Evolutionary conservation across 2,888 invertebrate species (phyloP), one percentile per base, ranked within the genome.

Genomic region (Netelia melanura): DNA sequence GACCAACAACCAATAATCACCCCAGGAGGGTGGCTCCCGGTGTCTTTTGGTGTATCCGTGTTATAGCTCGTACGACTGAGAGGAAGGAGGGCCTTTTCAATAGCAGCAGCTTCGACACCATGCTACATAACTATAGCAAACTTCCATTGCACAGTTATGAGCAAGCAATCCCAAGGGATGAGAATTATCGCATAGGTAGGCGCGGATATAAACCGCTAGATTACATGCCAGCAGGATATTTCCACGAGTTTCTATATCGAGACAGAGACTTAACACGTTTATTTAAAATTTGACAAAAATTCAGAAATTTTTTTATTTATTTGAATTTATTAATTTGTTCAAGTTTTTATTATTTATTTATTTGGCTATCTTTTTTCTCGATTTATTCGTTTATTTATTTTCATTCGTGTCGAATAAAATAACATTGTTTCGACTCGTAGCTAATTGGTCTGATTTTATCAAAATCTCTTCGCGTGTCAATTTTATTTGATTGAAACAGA

Each of bases 1-100:
- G n/a, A 72, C 58, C 72, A 72, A 72, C 58, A 58, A 58, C 44
- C 58, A 43, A 72, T 72, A 72, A 72, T 72, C 43, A 72, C 23
- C 72, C 72, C 58, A 58, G 72, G 58, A 72, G 17, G 17, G 17
- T 17, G 52, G 17, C 52, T 30, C 75, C 64, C 52, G 64, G 43
- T 14, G 72, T 72, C 72, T 72, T 72, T 72, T 72, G 14, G 58
- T 58, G 9, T 14, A 9, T n/a, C 5, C 30, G 44, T 25, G 23
- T 58, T 30, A 72, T n/a, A 44, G 43, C 21, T n/a, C 5, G 58
- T 17, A 10, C n/a, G 23, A 3, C 54, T 38, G 10, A 21, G 23
- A 61, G 25, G 17, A 17, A 25, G 6, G 43, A 72, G 72, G 54
- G 23, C 58, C 72, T 72, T 72, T 72, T 72, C 72, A 72, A 72